These are phyloP conservation scores for Heliconius eleuchia DNA, from an alignment of 1,140 invertebrate species.

Conservation along the genomic window DNA sequence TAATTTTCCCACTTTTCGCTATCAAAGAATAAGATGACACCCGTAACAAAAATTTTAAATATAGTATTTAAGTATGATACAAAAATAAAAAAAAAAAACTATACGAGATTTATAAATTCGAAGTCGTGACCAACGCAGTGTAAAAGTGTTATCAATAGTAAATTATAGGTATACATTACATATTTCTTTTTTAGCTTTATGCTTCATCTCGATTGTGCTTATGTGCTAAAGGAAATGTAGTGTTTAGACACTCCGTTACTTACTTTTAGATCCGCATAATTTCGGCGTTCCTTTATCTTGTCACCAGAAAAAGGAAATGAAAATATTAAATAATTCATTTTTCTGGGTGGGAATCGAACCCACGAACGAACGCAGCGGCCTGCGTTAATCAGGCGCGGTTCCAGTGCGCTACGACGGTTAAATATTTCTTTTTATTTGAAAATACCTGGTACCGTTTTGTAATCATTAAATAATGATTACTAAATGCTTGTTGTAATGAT, in stretches of 20 bases:
- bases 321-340: too few relatives aligned
- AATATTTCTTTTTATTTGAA: background rate
- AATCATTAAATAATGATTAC: background rate
- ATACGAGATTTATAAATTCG: background rate
- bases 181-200: background rate
- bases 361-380: too few relatives aligned
- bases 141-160: background rate
- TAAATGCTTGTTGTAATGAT: background rate
- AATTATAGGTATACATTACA: background rate
- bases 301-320: too few relatives aligned
- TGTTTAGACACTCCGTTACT: too few relatives aligned
- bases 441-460: background rate
- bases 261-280: too few relatives aligned
- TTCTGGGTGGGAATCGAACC: too few relatives aligned
- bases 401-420: background rate
- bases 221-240: too few relatives aligned
- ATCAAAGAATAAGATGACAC: background rate
- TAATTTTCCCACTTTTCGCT: too few relatives aligned
- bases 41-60: background rate
- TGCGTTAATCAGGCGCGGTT: too few relatives aligned
- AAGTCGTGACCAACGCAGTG: background rate
- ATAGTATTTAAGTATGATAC: background rate
- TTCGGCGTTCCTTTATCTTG: too few relatives aligned
- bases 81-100: background rate
- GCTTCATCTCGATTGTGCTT: too few relatives aligned